These are phyloP conservation scores for Leucozona laternaria DNA, from an alignment of 2,888 invertebrate genomes.

Conservation along the genomic window DNA sequence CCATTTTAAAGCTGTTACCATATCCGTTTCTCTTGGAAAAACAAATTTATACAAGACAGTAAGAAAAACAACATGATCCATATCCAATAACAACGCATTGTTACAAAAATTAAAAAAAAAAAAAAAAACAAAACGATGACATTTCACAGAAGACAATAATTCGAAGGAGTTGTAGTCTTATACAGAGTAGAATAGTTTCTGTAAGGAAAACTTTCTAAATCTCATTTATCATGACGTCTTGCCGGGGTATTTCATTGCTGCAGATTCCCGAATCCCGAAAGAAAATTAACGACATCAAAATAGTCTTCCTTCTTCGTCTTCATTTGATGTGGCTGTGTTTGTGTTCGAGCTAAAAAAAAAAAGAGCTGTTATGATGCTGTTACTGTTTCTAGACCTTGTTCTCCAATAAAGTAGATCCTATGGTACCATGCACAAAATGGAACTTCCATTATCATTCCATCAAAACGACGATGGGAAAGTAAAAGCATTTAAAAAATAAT, in stretches of 20 bases:
- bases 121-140: slow-evolving; percentile 11
- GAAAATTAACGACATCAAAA: slow-evolving; percentile 62
- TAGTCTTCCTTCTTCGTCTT: slow-evolving; percentile 28
- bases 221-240: slow-evolving; percentile 71
- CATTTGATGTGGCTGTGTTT: neutral
- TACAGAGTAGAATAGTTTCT: slow-evolving; percentile 5
- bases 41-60: slow-evolving; percentile 16
- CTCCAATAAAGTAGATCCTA: neutral
- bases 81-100: slow-evolving; percentile 36
- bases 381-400: slow-evolving; percentile 2
- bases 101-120: neutral
- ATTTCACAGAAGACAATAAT: slow-evolving; percentile 13
- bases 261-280: slow-evolving; percentile 62
- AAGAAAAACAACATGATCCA: slow-evolving; percentile 31
- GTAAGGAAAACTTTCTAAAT: slow-evolving; percentile 62
- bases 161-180: neutral
- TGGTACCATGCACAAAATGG: slow-evolving; percentile 24
- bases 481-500: slow-evolving; percentile 72
- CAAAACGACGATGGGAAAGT: slow-evolving; percentile 53
- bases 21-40: neutral
- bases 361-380: neutral
- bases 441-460: slow-evolving; percentile 66
- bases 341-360: neutral
- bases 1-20: slow-evolving; percentile 19
- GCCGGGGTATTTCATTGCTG: slow-evolving; percentile 48